Base-by-base conservation (phyloP, 2,113 vertebrate species). In the Notiomystis cincta region DNA sequence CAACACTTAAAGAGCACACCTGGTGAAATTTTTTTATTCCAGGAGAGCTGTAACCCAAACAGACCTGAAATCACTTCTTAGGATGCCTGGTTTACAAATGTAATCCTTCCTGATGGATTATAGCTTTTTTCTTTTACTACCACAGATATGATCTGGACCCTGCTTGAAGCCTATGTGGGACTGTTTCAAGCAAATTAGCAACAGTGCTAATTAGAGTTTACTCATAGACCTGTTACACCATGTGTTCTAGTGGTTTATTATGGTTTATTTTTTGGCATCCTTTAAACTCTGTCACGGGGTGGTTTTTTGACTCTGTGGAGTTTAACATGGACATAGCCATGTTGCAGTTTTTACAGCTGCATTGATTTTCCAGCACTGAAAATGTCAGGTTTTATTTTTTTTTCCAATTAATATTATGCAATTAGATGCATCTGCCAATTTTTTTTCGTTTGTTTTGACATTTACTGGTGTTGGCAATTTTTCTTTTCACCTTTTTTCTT, bases 141-240 rank as follows among this genome's bases (percentile, higher is more conserved):
- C 91, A 95, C 94, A 97, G 96, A 98, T 98, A 97, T 95, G 97
- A 98, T 98, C 97, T 97, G 96, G 96, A 96, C 95, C 27, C 97
- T 97, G 97, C 97, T 98, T 98, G 98, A 98, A 98, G 97, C 93
- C 97, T 97, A 7, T 97, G 97, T 96, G 95, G 45, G 73, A 98
- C 96, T 97, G 91, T 98, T 98, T 97, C 97, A 97, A 96, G 95
- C 96, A 98, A 98, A 98, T 98, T 98, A 98, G 97, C 95, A 97
- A 97, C 98, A 98, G 98, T 97, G 98, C 96, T 98, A 98, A 98
- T 98, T 98, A 98, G 97, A 97, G 97, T 98, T 98, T 98, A 98
- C 96, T 98, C 97, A 97, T 21, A 97, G 95, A 90, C 84, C 91
- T 95, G 89, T 97, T 98, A 96, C 90, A 93, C 95, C 95, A 77